These are phyloP conservation scores for Australoheros facetus DNA, from an alignment of 2,797 vertebrate genomes.

Conservation along the genomic window DNA sequence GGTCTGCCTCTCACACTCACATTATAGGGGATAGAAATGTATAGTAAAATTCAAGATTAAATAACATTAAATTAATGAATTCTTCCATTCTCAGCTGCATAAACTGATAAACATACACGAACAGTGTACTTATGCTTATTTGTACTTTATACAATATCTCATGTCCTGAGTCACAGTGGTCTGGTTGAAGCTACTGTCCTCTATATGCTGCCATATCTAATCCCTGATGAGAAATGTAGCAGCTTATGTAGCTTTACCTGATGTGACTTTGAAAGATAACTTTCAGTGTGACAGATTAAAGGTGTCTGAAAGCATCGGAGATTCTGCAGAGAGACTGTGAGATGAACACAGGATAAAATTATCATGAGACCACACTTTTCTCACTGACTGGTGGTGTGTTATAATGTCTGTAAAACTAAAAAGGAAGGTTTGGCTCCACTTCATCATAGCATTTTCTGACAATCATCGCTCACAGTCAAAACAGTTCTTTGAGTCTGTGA, in stretches of 20 bases:
- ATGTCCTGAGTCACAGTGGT: constrained; percentile 69
- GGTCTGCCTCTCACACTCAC: constrained; percentile 20
- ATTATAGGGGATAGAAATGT: constrained; percentile 42
- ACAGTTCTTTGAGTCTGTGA: neutral
- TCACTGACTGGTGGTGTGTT: neutral
- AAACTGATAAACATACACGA: constrained; percentile 28
- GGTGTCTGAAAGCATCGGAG: constrained; percentile 13
- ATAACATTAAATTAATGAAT: neutral
- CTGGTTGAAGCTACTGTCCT: constrained; percentile 65
- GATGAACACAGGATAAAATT: constrained; percentile 32
- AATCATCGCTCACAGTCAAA: neutral
- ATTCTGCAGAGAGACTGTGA: constrained; percentile 45
- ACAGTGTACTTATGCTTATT: neutral
- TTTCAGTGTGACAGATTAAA: constrained; percentile 6
- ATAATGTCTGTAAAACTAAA: neutral
- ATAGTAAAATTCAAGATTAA: constrained; percentile 29
- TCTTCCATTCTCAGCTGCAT: constrained; percentile 18
- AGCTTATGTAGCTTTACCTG: constrained; percentile 44
- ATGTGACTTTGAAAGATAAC: constrained; percentile 41
- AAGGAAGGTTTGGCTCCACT: constrained; percentile 1
- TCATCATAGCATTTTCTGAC: neutral
- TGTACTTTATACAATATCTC: constrained; percentile 10
- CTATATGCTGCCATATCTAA: constrained; percentile 30
- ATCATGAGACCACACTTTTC: constrained; percentile 2
- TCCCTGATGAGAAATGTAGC: constrained; percentile 38